These are phyloP conservation scores for Whitmania pigra DNA, from an alignment of 1,140 invertebrate species.

Conservation along the genomic window DNA sequence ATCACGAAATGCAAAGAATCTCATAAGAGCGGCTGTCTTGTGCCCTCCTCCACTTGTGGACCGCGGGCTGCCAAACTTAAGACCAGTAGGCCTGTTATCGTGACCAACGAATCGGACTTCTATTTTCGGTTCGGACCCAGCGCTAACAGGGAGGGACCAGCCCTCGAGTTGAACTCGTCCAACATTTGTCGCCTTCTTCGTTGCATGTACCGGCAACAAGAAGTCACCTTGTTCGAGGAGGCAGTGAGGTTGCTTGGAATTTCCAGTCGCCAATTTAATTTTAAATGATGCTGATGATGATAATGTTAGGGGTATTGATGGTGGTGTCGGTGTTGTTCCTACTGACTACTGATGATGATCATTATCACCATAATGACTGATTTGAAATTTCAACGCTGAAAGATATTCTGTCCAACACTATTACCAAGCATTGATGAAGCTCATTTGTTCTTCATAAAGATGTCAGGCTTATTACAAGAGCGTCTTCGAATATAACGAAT, in stretches of 20 bases:
- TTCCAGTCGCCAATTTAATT: not conserved
- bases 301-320: no score
- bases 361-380: no score
- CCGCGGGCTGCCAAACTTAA: not conserved
- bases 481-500: conserved; percentile 7
- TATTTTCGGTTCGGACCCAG: not conserved
- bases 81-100: not conserved
- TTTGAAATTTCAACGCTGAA: no score
- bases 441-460: not conserved
- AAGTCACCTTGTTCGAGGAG: not conserved
- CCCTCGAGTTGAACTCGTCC: not conserved
- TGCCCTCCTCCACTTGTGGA: not conserved
- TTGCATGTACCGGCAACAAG: not conserved
- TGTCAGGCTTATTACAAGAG: conserved; percentile 1
- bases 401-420: not conserved
- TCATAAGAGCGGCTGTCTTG: not conserved
- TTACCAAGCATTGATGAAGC: not conserved
- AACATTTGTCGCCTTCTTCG: not conserved
- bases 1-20: not conserved
- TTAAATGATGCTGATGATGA: not conserved
- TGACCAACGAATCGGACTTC: conserved; percentile 3
- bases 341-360: no score
- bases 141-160: not conserved
- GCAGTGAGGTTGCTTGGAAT: not conserved
- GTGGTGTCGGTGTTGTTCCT: no score